Conservation (phyloP, 2,888 invertebrate species). For the Hirtodrosophila cameraria region DNA sequence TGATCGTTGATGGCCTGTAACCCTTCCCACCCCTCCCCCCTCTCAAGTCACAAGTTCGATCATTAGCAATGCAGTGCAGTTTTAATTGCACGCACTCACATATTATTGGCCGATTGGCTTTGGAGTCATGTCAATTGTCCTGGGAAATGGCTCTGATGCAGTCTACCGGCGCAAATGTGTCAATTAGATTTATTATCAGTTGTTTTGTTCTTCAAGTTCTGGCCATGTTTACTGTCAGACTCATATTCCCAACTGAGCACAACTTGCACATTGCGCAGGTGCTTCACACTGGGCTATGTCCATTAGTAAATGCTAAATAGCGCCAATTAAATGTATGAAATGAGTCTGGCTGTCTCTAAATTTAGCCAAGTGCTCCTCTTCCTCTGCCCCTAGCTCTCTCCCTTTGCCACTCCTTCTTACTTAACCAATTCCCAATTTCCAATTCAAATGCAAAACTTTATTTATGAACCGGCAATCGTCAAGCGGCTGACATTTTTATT, state of each 20-base stretch:
- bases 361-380: constrained; percentile 10
- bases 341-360: constrained; percentile 54
- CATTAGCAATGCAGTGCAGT: constrained; percentile 67
- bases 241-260: constrained; percentile 51
- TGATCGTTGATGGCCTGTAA: constrained; percentile 50
- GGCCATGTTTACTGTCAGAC: constrained; percentile 19
- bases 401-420: neutral
- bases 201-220: constrained; percentile 50
- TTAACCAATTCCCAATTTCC: constrained; percentile 53
- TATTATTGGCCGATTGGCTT: constrained; percentile 52
- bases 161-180: constrained; percentile 81
- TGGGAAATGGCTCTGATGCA: constrained; percentile 38
- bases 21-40: neutral
- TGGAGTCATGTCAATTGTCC: constrained; percentile 59
- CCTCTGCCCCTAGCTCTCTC: neutral
- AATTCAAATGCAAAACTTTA: constrained; percentile 76
- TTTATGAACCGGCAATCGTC: constrained; percentile 80
- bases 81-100: constrained; percentile 69
- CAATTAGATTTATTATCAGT: constrained; percentile 84
- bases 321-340: constrained; percentile 75
- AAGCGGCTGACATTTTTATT: constrained; percentile 82
- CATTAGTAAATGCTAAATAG: constrained; percentile 77
- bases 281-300: constrained; percentile 69
- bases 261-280: constrained; percentile 46
- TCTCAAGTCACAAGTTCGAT: constrained; percentile 17